Base-by-base conservation (phyloP, 92 coral and sea anemone genomes). In the Actinernus sp. region DNA sequence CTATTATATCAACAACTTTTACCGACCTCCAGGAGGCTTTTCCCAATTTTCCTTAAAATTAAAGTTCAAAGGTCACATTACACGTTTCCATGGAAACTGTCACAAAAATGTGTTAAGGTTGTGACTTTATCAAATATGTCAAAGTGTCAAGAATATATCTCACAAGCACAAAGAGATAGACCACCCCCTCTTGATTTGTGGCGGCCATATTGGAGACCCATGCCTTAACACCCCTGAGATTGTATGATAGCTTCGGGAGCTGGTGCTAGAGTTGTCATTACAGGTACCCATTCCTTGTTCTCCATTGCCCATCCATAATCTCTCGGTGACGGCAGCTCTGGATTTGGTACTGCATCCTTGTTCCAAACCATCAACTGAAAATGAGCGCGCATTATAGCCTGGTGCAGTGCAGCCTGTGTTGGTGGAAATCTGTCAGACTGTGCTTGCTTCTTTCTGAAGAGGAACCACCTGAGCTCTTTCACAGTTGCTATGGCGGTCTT, bases 211-310 rank as follows among this genome's bases (percentile, higher is more conserved):
- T n/a, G n/a, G n/a, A n/a, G n/a, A n/a, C n/a, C n/a, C n/a, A n/a
- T n/a, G n/a, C n/a, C n/a, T n/a, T n/a, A n/a, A n/a, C n/a, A n/a
- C n/a, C n/a, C n/a, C n/a, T n/a, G n/a, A n/a, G n/a, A 66, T 50
- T 79, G 73, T 49, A 79, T 56, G 61, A 79, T 57, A 36, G 67
- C 76, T 29, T 76, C 68, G 2, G 65, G 74, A 25, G 58, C 74
- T 1, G 67, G 58, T 48, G 58, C 43, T 13, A 70, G 57, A 31
- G 58, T 49, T 54, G 75, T 67, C 79, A 72, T 72, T 30, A 58
- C 62, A 7, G 72, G 73, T 29, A 78, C 43, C 78, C 71, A 67
- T n/a, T n/a, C n/a, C n/a, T n/a, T n/a, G 26, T 67, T 32, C 58
- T 70, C 13, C 66, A 66, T 50, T 30, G 68, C 36, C 85, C 85